These are phyloP conservation scores for Agrilus planipennis DNA, from an alignment of 1,140 invertebrate species.

Conservation along the genomic window DNA sequence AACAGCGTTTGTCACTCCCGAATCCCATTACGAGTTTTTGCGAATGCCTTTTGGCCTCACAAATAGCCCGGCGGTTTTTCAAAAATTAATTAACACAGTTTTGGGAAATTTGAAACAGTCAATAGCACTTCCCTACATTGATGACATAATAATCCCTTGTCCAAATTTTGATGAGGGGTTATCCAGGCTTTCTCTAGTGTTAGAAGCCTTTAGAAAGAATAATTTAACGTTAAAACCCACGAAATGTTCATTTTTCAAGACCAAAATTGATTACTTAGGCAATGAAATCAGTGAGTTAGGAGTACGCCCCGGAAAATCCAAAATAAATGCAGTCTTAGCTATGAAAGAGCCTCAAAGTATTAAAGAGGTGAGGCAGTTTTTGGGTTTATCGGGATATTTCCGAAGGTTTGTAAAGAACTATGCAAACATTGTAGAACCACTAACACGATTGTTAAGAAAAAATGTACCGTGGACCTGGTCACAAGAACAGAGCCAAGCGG, in stretches of 20 bases:
- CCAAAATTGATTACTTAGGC: conserved; percentile 9
- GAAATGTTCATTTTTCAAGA: conserved; percentile 5
- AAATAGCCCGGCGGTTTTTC: conserved; percentile 25
- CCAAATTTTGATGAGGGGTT: conserved; percentile 15
- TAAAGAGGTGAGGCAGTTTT: conserved; percentile 20
- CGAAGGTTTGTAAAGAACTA: conserved; percentile 20
- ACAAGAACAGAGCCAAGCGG: neutral
- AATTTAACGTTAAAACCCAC: conserved; percentile 7
- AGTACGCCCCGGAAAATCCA: conserved; percentile 7
- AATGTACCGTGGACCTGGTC: conserved; percentile 5
- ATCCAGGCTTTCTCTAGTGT: conserved; percentile 12
- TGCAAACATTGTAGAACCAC: conserved; percentile 12
- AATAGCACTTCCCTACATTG: conserved; percentile 19
- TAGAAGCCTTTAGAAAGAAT: conserved; percentile 9
- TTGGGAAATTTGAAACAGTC: conserved; percentile 18
- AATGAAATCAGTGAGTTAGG: conserved; percentile 3
- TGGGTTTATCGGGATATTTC: conserved; percentile 24
- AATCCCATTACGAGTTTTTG: conserved; percentile 33
- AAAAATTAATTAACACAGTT: conserved; percentile 20
- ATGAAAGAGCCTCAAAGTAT: conserved; percentile 11
- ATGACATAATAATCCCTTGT: conserved; percentile 18
- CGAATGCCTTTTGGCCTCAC: conserved; percentile 32
- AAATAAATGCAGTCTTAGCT: conserved; percentile 7
- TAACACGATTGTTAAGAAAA: conserved; percentile 12
- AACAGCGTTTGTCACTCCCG: conserved; percentile 33